Conservation (phyloP, 2,113 vertebrate genomes). For the Phoxinus phoxinus region DNA sequence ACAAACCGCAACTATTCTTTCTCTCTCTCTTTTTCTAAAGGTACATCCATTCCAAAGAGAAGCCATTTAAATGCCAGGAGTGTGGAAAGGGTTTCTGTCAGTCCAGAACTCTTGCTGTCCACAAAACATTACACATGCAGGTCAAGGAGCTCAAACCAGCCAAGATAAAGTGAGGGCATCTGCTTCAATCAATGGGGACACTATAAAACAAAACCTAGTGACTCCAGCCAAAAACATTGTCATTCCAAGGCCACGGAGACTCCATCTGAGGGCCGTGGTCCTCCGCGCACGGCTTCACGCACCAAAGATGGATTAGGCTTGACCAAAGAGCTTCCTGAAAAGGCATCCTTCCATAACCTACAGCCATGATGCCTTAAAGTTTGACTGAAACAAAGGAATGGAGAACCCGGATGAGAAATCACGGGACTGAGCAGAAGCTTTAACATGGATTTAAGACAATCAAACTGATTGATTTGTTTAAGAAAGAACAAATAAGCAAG, state of each 20-base stretch:
- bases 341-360: slow-evolving; percentile 25
- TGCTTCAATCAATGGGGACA: slow-evolving; percentile 56
- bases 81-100: slow-evolving; percentile 99
- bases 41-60: slow-evolving; percentile 99
- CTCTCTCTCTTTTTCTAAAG: slow-evolving; percentile 70
- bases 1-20: slow-evolving; percentile 6
- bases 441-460: slow-evolving; percentile 27
- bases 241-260: slow-evolving; percentile 57
- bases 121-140: slow-evolving; percentile 99
- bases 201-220: slow-evolving; percentile 61
- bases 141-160: slow-evolving; percentile 96
- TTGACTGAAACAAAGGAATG: slow-evolving; percentile 20
- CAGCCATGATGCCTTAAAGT: slow-evolving; percentile 32
- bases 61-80: slow-evolving; percentile 99
- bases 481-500: slow-evolving; percentile 9
- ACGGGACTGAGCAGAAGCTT: slow-evolving; percentile 21
- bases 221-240: slow-evolving; percentile 56
- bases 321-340: slow-evolving; percentile 31
- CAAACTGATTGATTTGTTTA: slow-evolving; percentile 20
- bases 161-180: slow-evolving; percentile 89
- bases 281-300: slow-evolving; percentile 18
- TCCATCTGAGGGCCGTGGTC: slow-evolving; percentile 5
- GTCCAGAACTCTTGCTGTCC: slow-evolving; percentile 97
- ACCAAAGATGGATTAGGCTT: slow-evolving; percentile 46
- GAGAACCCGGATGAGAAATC: slow-evolving; percentile 28